Evolutionary conservation across 1,140 invertebrate genomes (phyloP), one percentile per base, ranked within the genome.

Genomic region (Papilio glaucus): DNA sequence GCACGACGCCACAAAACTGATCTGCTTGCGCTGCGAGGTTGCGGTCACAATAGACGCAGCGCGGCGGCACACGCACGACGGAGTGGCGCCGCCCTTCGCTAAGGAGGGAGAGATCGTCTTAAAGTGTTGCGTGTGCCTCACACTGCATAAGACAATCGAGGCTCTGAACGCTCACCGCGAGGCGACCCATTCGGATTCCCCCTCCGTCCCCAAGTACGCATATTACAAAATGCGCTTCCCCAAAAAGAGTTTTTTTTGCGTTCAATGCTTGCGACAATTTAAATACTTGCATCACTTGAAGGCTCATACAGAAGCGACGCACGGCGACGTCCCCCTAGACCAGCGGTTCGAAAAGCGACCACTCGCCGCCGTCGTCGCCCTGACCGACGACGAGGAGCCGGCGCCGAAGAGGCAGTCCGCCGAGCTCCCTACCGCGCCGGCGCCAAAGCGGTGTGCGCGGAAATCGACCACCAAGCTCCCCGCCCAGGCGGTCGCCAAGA

Each of bases 381-480:
- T 49, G 10, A 33, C 72, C 4, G 72, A 70, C 5, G 69, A 78
- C 13, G 72, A 71, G 2, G 72, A 67, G 0, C 18, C 42, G 0
- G 12, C 24, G 4, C 60, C 9, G 12, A 84, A 84, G 76, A 77
- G 74, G 2, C 80, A 79, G 71, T 18, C 45, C 3, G 42, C 70
- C 0, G 29, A 3, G 74, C 74, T 8, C 65, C 67, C 13, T 37
- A 33, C 8, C 29, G 10, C 6, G 33, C 41, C n/a, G 71, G 78
- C 12, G 33, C 77, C 4, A 38, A 24, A 0, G 86, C 82, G 68
- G 78, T 76, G 69, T 78, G 85, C 5, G 89, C 90, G 70, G 33
- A 92, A 92, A 61, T 90, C 90, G 0, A 92, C 90, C 0, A 82
- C 87, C 0, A 90, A 88, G 71, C 70, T 86, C 9, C 84, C 86